Evolutionary conservation across 2,888 invertebrate genomes (phyloP), one percentile per base, ranked within the genome.

Genomic region (Chloromyia formosa): DNA sequence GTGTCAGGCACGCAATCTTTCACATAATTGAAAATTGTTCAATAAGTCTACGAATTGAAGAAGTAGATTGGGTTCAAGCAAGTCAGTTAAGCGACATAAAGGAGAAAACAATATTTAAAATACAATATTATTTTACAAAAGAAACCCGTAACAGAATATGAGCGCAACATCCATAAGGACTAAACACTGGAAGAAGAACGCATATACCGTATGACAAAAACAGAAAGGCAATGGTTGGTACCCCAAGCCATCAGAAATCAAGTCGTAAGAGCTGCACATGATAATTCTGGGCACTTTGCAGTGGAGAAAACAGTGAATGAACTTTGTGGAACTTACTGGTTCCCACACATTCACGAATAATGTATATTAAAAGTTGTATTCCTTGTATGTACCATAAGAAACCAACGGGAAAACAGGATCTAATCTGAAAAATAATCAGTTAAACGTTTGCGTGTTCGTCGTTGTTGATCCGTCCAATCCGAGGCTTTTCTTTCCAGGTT

Each of bases 281-380:
- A 78, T 12, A 75, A 78, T 35, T 45, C 75, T 40, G 78, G 76
- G 5, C 77, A 78, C 71, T 75, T 77, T 61, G 72, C 76, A 0
- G n/a, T 75, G 0, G 75, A 78, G 7, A 77, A 82, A 79, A 18
- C 72, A 77, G 5, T 81, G 78, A 62, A 80, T 73, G n/a, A 80
- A 78, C 27, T 80, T 78, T 49, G 75, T 0, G 78, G 80, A 40
- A 76, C 79, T 14, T 86, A 83, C 78, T 86, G 84, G 83, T 86
- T 86, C 75, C 80, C 81, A 0, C 79, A 80, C 2, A 83, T 85
- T 83, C 76, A 78, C 42, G 71, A 77, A 1, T 84, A 82, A 80
- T 82, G 66, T 85, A 86, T 74, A 82, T 86, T 3, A 74, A 68
- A 5, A 35, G 73, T 10, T 77, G 76, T 23, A 20, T 78, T 5